A percentile compares a stretch with the other conserved stretches of the same genome.
These are phyloP conservation scores for Pilophorus perplexus DNA, from an alignment of 2,888 invertebrate genomes.

Conservation along the genomic window DNA sequence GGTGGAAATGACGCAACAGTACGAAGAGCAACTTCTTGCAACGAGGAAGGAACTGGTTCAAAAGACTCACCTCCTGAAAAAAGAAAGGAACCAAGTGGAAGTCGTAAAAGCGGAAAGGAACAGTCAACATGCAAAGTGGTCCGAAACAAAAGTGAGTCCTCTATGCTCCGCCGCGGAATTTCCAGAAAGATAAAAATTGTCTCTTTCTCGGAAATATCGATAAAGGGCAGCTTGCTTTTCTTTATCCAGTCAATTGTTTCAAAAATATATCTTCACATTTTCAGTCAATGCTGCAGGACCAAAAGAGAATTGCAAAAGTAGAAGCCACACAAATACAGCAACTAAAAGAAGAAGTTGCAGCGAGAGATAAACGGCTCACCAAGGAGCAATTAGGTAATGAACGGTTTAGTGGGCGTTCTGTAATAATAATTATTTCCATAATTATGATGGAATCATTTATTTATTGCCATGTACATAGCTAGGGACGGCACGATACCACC, in stretches of 20 bases:
- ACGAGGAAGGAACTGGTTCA: conserved; percentile 9
- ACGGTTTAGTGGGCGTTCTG: background rate
- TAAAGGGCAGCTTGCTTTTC: too few species aligned
- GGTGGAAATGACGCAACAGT: background rate
- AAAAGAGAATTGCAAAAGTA: conserved; percentile 18
- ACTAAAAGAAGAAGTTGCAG: conserved; percentile 35
- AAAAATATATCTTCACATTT: background rate
- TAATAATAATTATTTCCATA: background rate
- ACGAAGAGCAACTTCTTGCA: conserved; percentile 28
- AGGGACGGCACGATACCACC: too few species aligned
- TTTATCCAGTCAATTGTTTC: too few species aligned
- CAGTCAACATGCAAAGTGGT: conserved; percentile 32
- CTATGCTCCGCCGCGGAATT: background rate
- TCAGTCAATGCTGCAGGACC: conserved; percentile 31
- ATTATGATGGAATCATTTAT: background rate
- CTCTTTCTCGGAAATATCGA: too few species aligned
- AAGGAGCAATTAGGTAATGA: conserved; percentile 37
- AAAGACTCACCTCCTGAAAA: conserved; percentile 15
- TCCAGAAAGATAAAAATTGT: too few species aligned
- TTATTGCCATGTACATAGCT: background rate
- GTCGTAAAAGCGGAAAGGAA: conserved; percentile 35
- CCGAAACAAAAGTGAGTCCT: conserved; percentile 24
- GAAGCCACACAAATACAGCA: conserved; percentile 37
- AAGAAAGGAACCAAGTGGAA: conserved; percentile 32
- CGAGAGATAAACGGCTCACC: conserved; percentile 20